phyloP scores from a whole-genome alignment of 2,113 vertebrate genomes.

The Gila orcuttii region DNA sequence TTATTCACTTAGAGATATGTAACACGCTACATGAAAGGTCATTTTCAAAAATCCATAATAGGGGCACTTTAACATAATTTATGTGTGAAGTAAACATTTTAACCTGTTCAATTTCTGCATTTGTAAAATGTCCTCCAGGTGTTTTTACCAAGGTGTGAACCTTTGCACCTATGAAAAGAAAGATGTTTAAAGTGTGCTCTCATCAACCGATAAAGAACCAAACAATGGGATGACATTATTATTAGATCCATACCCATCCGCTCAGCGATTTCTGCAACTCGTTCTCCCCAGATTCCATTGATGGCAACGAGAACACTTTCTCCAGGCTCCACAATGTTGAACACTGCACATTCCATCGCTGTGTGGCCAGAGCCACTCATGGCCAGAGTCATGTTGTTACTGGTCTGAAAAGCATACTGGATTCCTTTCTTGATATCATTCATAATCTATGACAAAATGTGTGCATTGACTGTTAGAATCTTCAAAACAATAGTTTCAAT shows the following conservation, averaged over 20 bases:
- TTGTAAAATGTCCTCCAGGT: constrained; percentile 81
- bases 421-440: constrained; percentile 92
- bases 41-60: too few relatives aligned
- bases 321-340: constrained; percentile 84
- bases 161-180: constrained; percentile 77
- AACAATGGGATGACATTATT: neutral
- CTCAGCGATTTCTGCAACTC: constrained; percentile 84
- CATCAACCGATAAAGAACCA: neutral
- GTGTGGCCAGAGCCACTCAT: constrained; percentile 90
- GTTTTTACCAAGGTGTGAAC: constrained; percentile 83
- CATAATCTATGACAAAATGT: constrained; percentile 82
- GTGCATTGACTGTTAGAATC: neutral
- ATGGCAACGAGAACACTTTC: constrained; percentile 82
- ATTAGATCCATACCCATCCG: constrained; percentile 79
- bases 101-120: constrained; percentile 87
- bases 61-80: neutral
- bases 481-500: too few relatives aligned
- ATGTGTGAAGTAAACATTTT: neutral
- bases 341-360: constrained; percentile 89
- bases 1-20: too few relatives aligned
- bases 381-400: constrained; percentile 84
- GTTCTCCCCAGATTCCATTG: constrained; percentile 93
- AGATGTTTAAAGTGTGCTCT: neutral
- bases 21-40: too few relatives aligned
- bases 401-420: constrained; percentile 92